Evolutionary conservation across 2,113 vertebrate species (phyloP).

Genomic region (Phylloscopus trochiloides): DNA sequence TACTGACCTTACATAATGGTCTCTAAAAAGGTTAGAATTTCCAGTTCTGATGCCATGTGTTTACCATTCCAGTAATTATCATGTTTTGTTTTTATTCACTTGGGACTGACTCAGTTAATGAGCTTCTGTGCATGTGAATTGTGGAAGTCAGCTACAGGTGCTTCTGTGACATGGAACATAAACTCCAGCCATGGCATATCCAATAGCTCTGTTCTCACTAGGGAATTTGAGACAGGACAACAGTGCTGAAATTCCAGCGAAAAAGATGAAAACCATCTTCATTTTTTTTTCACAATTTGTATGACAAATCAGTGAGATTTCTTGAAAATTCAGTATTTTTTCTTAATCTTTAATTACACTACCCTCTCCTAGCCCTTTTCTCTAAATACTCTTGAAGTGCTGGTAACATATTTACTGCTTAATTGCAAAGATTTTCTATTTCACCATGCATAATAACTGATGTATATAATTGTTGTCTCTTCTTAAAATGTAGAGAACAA

Average conservation of each 20-base stretch:
- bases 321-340: background rate
- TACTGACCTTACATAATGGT: background rate
- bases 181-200: background rate
- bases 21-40: background rate
- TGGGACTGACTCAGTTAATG: background rate
- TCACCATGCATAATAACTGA: background rate
- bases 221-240: background rate
- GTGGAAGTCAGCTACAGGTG: background rate
- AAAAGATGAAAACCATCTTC: background rate
- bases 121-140: background rate
- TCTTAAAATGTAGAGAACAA: background rate
- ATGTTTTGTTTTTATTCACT: background rate
- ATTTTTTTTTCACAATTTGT: background rate
- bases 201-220: background rate
- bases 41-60: background rate
- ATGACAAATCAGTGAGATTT: background rate
- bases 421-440: background rate
- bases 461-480: background rate
- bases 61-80: background rate
- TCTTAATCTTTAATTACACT: background rate
- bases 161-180: background rate
- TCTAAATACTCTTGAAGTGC: background rate
- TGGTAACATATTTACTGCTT: background rate
- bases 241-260: background rate
- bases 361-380: background rate